These are phyloP conservation scores for Psilanteris sp. DNA, from an alignment of 1,140 invertebrate species.

Conservation along the genomic window DNA sequence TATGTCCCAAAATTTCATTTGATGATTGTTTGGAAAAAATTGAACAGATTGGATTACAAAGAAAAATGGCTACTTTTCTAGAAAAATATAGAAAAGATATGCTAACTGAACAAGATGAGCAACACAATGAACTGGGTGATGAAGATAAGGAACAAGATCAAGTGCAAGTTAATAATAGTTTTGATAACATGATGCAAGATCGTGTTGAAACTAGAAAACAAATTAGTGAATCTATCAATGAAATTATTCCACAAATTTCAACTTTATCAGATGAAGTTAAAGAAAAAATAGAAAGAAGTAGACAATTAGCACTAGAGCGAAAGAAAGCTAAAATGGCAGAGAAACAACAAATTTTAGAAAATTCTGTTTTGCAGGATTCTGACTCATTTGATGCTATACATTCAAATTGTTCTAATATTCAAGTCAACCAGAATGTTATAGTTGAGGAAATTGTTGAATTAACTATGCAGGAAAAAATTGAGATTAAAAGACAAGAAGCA, in stretches of 20 bases:
- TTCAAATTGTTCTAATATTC: background rate
- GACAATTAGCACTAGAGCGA: constrained; percentile 65
- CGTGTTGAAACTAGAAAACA: constrained; percentile 69
- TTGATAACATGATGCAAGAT: constrained; percentile 80
- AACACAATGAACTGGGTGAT: constrained; percentile 59
- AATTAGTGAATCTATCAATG: constrained; percentile 10
- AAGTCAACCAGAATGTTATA: background rate
- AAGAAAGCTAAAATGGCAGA: constrained; percentile 58
- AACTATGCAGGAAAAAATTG: constrained; percentile 33
- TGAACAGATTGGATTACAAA: constrained; percentile 89
- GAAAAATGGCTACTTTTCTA: constrained; percentile 82
- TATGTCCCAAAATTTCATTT: constrained; percentile 93
- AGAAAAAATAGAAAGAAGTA: constrained; percentile 68
- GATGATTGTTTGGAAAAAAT: constrained; percentile 90
- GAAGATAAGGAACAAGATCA: constrained; percentile 64
- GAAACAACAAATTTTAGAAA: constrained; percentile 16
- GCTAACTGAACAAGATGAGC: constrained; percentile 73
- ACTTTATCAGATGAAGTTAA: constrained; percentile 66
- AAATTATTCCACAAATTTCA: constrained; percentile 2
- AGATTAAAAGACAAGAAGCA: constrained; percentile 37
- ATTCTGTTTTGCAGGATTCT: background rate
- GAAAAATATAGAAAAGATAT: constrained; percentile 84
- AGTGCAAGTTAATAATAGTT: constrained; percentile 73
- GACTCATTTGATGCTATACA: background rate
- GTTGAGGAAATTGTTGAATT: background rate